Base-by-base conservation (phyloP, 2,888 invertebrate species). In the Eupelmus urozonus region DNA sequence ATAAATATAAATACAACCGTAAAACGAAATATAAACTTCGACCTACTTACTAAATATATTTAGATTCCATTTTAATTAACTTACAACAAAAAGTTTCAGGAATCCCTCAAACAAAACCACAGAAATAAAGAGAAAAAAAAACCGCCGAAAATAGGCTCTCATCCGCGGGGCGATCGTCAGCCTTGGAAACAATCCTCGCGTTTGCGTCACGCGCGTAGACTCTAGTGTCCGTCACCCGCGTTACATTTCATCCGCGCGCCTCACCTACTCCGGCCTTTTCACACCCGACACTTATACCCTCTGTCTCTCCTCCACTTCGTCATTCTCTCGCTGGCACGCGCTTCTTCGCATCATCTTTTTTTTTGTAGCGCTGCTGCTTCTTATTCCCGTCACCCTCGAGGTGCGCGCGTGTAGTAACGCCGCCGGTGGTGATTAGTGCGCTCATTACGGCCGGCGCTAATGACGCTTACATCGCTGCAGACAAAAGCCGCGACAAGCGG, bases 401-500 rank as follows among this genome's bases (percentile, higher is more conserved):
- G 27, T 53, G 53, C 66, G 53, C 7, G 40, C 63, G 49, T 53
- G 60, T 65, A 29, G 45, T 51, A 45, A 18, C 9, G 34, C 34
- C 83, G 84, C 85, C 85, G 86, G 84, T 82, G 86, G 88, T 88
- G 89, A 88, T 89, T 88, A 88, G 88, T 86, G 87, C 85, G 84
- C 88, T 89, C 89, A 88, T 88, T 89, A 89, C 85, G 85, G 80
- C 78, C 82, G 85, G 87, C 87, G 86, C 88, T 89, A 88, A 89
- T 87, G 89, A 88, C 85, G 87, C 87, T 85, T 87, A 86, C 86
- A 85, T 85, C 87, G 82, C 78, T 81, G 5, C 49, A 82, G 84
- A 85, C 85, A 87, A 86, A 86, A 85, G 84, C 82, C 84, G 79
- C 80, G 83, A 83, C 82, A 82, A 82, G 82, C 59, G 72, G 59